Conservation (phyloP, 2,797 vertebrate genomes). For the Gymnothorax javanicus region DNA sequence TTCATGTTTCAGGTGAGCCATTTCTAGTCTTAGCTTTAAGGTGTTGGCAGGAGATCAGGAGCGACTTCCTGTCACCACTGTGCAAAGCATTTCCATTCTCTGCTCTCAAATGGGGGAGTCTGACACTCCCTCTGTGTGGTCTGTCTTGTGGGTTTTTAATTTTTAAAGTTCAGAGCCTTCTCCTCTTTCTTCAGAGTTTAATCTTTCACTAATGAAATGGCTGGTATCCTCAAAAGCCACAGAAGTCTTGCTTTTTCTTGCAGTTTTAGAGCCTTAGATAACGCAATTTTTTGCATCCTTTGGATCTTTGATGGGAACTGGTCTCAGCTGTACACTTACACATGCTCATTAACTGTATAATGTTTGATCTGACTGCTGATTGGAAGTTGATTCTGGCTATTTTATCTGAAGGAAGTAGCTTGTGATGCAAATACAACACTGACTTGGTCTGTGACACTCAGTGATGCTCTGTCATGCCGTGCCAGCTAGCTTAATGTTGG, state of each 20-base stretch:
- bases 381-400: background rate
- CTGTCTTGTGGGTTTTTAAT: background rate
- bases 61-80: background rate
- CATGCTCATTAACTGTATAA: background rate
- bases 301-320: background rate
- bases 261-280: too few relatives aligned
- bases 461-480: background rate
- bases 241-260: background rate
- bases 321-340: background rate
- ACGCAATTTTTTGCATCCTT: background rate
- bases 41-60: slow-evolving; percentile 21
- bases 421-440: background rate
- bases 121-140: background rate
- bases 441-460: background rate
- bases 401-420: background rate
- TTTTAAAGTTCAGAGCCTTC: background rate
- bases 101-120: too few relatives aligned
- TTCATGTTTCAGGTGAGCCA: slow-evolving; percentile 1
- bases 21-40: background rate
- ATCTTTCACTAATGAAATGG: background rate
- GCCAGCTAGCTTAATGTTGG: background rate
- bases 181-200: background rate
- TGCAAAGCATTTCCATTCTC: background rate
- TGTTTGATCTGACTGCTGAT: background rate
- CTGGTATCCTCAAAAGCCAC: background rate